Evolutionary conservation across 2,113 vertebrate species (phyloP).

Genomic region (Alces alces): DNA sequence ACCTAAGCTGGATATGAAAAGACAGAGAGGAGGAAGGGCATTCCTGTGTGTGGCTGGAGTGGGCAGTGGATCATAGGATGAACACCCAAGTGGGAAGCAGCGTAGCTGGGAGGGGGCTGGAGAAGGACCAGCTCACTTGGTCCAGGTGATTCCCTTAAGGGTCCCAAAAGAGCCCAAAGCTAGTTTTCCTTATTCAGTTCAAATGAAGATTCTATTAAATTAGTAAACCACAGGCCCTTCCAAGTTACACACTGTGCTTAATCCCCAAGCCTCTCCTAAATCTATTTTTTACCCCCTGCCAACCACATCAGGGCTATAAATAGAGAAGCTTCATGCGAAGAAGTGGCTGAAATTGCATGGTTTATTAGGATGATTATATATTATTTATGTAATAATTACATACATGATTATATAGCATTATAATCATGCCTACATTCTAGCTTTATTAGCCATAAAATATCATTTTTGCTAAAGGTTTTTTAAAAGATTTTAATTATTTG

Average conservation of each 20-base stretch:
- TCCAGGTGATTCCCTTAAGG: background rate
- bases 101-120: background rate
- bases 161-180: background rate
- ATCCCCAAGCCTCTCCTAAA: slow-evolving; percentile 21
- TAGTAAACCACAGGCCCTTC: background rate
- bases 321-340: slow-evolving; percentile 42
- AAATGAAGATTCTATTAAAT: background rate
- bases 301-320: slow-evolving; percentile 50
- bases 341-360: slow-evolving; percentile 55
- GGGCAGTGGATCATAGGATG: background rate
- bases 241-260: slow-evolving; percentile 49
- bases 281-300: background rate
- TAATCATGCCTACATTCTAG: slow-evolving; percentile 53
- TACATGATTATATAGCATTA: slow-evolving; percentile 58
- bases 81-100: background rate
- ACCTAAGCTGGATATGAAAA: background rate
- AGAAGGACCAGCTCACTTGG: background rate
- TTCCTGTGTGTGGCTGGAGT: background rate
- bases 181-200: slow-evolving; percentile 17
- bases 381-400: slow-evolving; percentile 76
- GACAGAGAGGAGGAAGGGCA: background rate
- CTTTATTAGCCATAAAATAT: slow-evolving; percentile 71
- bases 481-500: slow-evolving; percentile 72
- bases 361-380: slow-evolving; percentile 72
- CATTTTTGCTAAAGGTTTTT: slow-evolving; percentile 53